These are phyloP conservation scores for Alouatta palliata DNA, from an alignment of 2,113 vertebrate species.

Conservation along the genomic window DNA sequence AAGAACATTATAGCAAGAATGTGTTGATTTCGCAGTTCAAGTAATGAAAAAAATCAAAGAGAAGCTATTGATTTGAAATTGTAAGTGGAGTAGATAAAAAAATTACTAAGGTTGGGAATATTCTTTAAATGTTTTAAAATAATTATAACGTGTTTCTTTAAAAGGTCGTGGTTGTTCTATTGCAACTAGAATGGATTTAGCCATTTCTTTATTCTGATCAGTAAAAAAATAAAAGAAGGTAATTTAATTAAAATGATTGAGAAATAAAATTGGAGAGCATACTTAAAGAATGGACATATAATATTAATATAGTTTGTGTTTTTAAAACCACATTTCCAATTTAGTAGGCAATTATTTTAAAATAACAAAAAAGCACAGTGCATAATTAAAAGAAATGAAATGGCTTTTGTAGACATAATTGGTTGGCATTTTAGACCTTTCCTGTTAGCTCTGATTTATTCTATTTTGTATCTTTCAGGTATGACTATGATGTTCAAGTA, in stretches of 20 bases:
- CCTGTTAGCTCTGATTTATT: constrained; percentile 12
- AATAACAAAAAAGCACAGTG: not conserved
- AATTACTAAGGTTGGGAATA: not conserved
- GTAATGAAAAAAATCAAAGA: not conserved
- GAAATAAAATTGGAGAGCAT: constrained; percentile 61
- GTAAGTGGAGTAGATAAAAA: not conserved
- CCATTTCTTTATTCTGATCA: constrained; percentile 42
- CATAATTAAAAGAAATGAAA: constrained; percentile 37
- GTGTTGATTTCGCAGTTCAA: not conserved
- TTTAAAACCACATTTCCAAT: constrained; percentile 50
- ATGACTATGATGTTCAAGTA: not conserved
- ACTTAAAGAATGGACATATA: constrained; percentile 44
- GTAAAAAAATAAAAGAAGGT: constrained; percentile 58
- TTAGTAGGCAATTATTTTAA: constrained; percentile 38
- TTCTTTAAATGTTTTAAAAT: constrained; percentile 34
- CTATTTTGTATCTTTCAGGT: constrained; percentile 8
- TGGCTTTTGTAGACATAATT: not conserved
- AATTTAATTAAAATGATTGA: constrained; percentile 70
- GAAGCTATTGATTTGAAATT: not conserved
- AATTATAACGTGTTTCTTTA: constrained; percentile 34
- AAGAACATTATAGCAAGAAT: not conserved
- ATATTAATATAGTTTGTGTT: constrained; percentile 73
- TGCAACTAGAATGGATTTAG: constrained; percentile 46
- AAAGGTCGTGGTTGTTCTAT: constrained; percentile 56
- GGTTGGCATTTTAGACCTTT: not conserved